Percentiles rank a stretch among this genome's conserved stretches.
Conservation (phyloP, 2,888 invertebrate species). For the Tipula unca region DNA sequence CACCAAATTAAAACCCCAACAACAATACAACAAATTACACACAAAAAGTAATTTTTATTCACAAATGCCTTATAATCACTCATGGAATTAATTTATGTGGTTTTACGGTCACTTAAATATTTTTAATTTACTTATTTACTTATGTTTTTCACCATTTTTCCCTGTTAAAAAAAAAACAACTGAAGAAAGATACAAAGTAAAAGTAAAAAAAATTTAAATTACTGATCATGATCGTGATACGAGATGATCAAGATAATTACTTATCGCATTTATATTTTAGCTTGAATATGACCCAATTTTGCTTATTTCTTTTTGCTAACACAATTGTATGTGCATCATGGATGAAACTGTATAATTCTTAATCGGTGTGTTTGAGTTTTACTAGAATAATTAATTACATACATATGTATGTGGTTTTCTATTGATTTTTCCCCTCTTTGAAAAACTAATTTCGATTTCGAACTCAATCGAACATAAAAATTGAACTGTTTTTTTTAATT, state of each 20-base stretch:
- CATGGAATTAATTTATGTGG: background rate
- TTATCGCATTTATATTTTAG: background rate
- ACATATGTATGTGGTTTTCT: no score
- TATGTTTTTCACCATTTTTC: background rate
- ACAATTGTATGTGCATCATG: no score
- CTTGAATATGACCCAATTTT: background rate
- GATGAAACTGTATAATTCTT: background rate
- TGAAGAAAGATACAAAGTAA: background rate
- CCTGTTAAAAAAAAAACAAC: background rate
- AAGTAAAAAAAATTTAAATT: background rate
- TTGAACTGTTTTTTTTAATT: no score
- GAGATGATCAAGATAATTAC: background rate
- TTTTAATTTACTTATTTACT: background rate
- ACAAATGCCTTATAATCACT: background rate
- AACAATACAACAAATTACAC: background rate
- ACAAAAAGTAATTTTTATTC: background rate
- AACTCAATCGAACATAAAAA: no score
- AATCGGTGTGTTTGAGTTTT: background rate
- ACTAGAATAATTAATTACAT: no score
- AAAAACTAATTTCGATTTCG: no score
- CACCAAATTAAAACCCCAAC: background rate
- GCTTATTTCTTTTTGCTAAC: background rate
- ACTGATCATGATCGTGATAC: background rate
- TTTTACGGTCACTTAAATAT: background rate
- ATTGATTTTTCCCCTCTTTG: no score